Conservation (phyloP, 2,113 vertebrate species). For the Chamaea fasciata region DNA sequence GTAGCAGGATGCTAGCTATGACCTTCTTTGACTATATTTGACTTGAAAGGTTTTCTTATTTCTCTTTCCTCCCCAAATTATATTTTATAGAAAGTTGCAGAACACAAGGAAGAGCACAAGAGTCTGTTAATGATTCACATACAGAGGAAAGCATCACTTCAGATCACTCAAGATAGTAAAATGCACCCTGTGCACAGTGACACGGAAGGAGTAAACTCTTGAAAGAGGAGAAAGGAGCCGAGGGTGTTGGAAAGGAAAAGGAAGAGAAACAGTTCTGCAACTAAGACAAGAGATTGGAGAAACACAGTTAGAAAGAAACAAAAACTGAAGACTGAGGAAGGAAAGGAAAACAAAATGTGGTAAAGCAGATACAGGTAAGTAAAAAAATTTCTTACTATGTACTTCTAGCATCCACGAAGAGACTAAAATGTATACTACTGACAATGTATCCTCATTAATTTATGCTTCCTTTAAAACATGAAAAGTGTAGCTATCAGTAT, state of each 20-base stretch:
- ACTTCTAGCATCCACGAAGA: neutral
- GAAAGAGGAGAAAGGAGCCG: neutral
- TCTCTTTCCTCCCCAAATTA: neutral
- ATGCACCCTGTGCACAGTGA: neutral
- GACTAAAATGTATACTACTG: neutral
- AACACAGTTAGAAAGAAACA: neutral
- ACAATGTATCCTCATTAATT: neutral
- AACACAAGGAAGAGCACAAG: neutral
- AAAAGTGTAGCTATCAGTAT: neutral
- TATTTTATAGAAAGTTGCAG: neutral
- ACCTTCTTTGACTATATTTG: neutral
- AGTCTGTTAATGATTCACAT: neutral
- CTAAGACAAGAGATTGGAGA: neutral
- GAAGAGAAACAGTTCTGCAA: neutral
- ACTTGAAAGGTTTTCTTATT: neutral
- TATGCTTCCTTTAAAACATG: neutral
- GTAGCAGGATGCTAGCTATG: neutral
- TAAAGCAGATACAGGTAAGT: neutral
- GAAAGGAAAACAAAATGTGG: neutral
- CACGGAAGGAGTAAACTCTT: neutral
- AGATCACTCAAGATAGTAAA: neutral
- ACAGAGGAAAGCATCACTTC: neutral
- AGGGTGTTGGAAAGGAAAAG: neutral
- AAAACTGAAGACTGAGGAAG: neutral
- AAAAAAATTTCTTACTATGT: neutral